A percentile compares a stretch with the other conserved stretches of the same genome.
Conservation (phyloP, 2,888 invertebrate species). For the Pollenia angustigena region DNA sequence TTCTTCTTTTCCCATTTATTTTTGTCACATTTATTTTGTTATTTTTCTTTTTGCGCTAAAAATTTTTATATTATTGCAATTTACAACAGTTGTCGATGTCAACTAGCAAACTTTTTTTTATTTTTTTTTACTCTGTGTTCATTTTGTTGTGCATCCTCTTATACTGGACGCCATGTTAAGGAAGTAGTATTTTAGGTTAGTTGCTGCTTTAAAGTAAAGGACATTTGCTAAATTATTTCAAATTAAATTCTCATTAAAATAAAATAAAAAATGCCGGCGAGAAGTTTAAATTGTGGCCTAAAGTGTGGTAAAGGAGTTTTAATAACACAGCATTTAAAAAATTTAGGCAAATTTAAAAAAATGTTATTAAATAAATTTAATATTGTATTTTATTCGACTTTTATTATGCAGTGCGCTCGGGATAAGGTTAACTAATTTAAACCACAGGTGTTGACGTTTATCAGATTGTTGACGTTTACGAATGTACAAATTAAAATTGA, state of each 20-base stretch:
- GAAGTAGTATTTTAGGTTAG: constrained; percentile 33
- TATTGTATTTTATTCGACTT: no score
- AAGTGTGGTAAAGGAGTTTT: no score
- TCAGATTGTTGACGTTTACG: no score
- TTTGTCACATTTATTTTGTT: constrained; percentile 3
- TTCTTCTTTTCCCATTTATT: constrained; percentile 8
- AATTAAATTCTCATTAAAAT: constrained; percentile 20
- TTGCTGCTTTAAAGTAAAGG: constrained; percentile 24
- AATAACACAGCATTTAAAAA: no score
- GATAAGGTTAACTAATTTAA: no score
- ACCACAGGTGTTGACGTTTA: no score
- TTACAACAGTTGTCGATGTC: constrained; percentile 64
- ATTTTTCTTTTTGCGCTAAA: constrained; percentile 17
- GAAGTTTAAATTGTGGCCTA: neutral
- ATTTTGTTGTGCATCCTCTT: constrained; percentile 25
- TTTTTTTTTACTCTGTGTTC: neutral
- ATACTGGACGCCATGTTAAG: constrained; percentile 1
- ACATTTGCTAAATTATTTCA: constrained; percentile 25
- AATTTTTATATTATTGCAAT: constrained; percentile 55
- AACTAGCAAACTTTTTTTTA: constrained; percentile 14
- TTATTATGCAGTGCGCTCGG: no score
- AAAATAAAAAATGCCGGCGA: neutral
- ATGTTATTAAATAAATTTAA: no score
- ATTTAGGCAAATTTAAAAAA: no score
- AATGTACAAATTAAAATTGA: no score